These are phyloP conservation scores for Tyrannus savana DNA, from an alignment of 2,113 vertebrate species.

Conservation along the genomic window DNA sequence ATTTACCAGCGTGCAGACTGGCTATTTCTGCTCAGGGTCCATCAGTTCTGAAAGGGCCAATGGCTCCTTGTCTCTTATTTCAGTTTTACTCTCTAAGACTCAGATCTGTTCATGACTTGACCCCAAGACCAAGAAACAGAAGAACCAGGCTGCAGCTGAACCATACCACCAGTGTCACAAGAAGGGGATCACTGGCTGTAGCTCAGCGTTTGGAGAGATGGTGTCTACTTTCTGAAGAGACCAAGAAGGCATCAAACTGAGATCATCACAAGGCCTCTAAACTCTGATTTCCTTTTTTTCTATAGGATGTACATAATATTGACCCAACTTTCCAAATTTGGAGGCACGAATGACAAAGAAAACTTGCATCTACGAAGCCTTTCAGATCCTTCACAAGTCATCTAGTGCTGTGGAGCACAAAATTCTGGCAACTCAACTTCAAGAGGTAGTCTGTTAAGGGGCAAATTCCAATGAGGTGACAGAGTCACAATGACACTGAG, in stretches of 20 bases:
- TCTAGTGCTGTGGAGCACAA: background rate
- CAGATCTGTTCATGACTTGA: background rate
- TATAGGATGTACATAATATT: rapidly evolving
- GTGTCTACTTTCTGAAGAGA: background rate
- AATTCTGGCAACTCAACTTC: background rate
- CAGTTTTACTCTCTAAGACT: background rate
- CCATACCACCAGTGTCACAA: background rate
- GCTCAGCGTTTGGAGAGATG: background rate
- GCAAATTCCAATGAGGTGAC: background rate
- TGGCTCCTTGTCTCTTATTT: background rate
- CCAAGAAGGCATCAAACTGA: background rate
- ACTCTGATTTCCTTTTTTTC: background rate
- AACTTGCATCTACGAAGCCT: background rate
- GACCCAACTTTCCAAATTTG: background rate
- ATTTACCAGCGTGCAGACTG: background rate
- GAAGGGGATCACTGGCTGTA: background rate
- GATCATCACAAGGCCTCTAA: background rate
- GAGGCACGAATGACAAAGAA: background rate
- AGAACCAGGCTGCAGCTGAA: background rate
- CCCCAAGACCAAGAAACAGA: background rate
- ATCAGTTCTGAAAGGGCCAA: background rate
- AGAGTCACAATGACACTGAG: background rate
- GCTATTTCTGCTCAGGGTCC: background rate
- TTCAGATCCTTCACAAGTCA: background rate
- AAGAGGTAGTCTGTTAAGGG: background rate